Base-by-base conservation (phyloP, 2,888 invertebrate genomes). In the Lasiommata megera region DNA sequence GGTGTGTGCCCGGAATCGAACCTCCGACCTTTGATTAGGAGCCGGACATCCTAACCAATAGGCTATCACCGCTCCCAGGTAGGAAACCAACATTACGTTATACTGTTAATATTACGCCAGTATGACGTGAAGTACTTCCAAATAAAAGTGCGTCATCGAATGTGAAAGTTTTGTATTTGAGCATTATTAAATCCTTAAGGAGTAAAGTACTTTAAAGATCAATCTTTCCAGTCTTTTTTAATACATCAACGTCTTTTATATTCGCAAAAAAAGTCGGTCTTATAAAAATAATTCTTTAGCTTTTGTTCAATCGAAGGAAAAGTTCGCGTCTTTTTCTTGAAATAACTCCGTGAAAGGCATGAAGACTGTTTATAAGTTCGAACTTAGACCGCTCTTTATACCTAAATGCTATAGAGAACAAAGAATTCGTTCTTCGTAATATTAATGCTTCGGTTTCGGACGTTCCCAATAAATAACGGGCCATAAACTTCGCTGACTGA, bases 401-500 rank as follows among this genome's bases (percentile, higher is more conserved):
- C 57, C 44, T 51, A 60, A 48, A 29, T 56, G 52, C 40, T 55
- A 71, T 63, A 66, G 68, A 73, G 78, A 83, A 84, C 82, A 83
- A 83, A 83, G 81, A 77, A 77, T 76, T 70, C 69, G 72, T 78
- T 82, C 72, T 75, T 66, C 72, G 72, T 74, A 67, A 69, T 69
- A 31, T 31, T 31, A 72, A 65, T 73, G 73, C 66, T 74, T 72
- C 68, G 74, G 70, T 69, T 70, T 67, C 67, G 66, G 68, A 60
- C 62, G 64, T 63, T 67, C 74, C 77, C 79, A 81, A 81, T 80
- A 80, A 80, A 81, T 79, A 83, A 80, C 79, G 71, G 72, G 53
- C 74, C 76, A 77, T 84, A 84, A 85, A 83, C 74, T 75, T 67
- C 63, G 71, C 67, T 58, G 58, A 64, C 74, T 76, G 82, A 77